Base-by-base conservation (phyloP, 2,113 vertebrate genomes). In the Catharus bicknelli region DNA sequence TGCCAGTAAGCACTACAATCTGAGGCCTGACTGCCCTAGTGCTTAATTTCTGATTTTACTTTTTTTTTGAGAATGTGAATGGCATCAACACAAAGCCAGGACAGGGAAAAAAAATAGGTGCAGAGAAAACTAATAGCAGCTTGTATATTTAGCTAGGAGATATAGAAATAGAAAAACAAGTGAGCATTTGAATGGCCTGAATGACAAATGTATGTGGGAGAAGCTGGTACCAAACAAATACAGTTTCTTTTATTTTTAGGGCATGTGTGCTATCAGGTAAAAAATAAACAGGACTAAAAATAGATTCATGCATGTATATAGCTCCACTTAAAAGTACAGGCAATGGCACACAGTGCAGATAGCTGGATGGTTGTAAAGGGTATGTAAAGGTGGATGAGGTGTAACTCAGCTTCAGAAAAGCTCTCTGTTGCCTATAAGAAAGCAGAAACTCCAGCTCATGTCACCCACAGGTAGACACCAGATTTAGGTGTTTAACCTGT, bases 231-330 rank as follows among this genome's bases (percentile, higher is more conserved):
- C 30, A 81, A 77, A 47, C 6, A 81, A 84, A 84, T 15, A 62
- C 0, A 13, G 38, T 73, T 87, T 85, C 1, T 64, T 12, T 48
- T 63, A 68, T 68, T 84, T 93, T 93, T 89, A 89, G 58, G 50
- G 7, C 34, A 34, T 47, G 8, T 72, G 29, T 61, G 13, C 13
- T 90, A 40, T 43, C 34, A 80, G 47, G 54, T 77, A 30, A 89
- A 59, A 67, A 86, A n/a, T 69, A 83, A 94, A 80, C 26, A 77
- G n/a, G 34, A 70, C n/a, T 85, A 47, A 92, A 90, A 88, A 88
- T 38, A 93, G 38, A 20, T 21, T 48, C 16, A 34, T 69, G 47
- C 21, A 73, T 26, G 7, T 54, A 40, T 32, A 57, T 21, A 87
- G 11, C 22, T 54, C 21, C 29, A 45, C 30, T 75, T 45, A 88